phyloP scores from a whole-genome alignment of 2,888 invertebrate genomes.

The Omphaloscelis lunosa region DNA sequence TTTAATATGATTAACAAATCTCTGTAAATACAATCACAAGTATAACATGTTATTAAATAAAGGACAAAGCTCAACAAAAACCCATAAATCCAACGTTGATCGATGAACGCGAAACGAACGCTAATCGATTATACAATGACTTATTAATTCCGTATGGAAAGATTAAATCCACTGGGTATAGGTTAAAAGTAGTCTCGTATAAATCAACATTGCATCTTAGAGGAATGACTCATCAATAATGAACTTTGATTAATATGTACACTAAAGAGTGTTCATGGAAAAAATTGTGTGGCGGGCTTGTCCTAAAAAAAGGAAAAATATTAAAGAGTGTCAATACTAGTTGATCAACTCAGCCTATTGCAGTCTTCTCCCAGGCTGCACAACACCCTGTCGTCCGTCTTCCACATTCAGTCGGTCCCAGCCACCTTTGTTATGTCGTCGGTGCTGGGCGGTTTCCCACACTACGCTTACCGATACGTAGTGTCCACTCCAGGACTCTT shows the following conservation, averaged over 20 bases:
- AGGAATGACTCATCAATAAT: conserved; percentile 13
- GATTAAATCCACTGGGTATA: conserved; percentile 11
- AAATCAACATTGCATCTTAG: background rate
- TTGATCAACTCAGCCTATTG: background rate
- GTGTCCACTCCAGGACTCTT: background rate
- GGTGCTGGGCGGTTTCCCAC: background rate
- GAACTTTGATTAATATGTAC: background rate
- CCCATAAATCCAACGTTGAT: conserved; percentile 1
- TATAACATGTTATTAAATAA: conserved; percentile 28
- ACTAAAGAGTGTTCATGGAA: background rate
- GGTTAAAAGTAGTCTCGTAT: background rate
- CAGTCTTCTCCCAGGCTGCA: background rate
- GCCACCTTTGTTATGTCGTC: background rate
- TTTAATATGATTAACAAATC: conserved; percentile 61
- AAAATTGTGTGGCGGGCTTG: background rate
- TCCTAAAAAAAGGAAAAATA: background rate
- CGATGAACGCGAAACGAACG: conserved; percentile 19
- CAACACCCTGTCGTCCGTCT: background rate
- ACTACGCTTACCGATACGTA: background rate
- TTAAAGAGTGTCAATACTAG: background rate
- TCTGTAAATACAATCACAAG: conserved; percentile 64
- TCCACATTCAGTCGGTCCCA: background rate
- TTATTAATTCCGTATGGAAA: conserved; percentile 31
- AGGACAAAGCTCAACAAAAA: conserved; percentile 20
- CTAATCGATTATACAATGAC: conserved; percentile 20